Conservation (phyloP, 1,140 invertebrate genomes). For the Drosophila subobscura region DNA sequence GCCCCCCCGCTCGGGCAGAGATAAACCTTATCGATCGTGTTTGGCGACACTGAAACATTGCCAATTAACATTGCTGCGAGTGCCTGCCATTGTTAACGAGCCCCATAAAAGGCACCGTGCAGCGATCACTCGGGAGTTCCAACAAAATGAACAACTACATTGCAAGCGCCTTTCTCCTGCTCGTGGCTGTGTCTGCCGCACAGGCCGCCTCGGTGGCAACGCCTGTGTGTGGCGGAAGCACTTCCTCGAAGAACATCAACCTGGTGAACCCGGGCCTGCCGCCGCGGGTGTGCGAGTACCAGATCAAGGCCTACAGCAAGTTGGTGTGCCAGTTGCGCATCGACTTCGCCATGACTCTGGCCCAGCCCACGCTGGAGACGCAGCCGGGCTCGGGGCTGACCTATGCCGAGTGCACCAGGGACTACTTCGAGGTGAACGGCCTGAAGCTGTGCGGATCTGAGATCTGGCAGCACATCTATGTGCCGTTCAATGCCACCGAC, state of each 20-base stretch:
- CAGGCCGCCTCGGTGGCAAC: conserved; percentile 59
- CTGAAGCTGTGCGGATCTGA: conserved; percentile 67
- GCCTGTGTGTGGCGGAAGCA: conserved; percentile 59
- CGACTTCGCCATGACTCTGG: conserved; percentile 62
- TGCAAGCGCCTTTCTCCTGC: conserved; percentile 26
- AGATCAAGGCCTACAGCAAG: conserved; percentile 63
- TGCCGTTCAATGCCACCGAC: conserved; percentile 69
- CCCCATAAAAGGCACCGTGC: conserved; percentile 42
- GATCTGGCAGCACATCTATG: conserved; percentile 73
- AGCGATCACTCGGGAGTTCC: background rate
- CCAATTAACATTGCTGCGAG: conserved; percentile 25
- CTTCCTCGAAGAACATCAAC: conserved; percentile 67
- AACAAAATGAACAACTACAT: conserved; percentile 46
- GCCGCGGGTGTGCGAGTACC: conserved; percentile 63
- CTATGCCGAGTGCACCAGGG: conserved; percentile 61
- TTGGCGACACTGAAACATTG: conserved; percentile 36
- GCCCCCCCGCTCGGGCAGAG: background rate
- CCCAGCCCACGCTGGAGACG: conserved; percentile 50
- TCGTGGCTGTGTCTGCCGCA: conserved; percentile 5
- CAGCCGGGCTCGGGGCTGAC: conserved; percentile 10
- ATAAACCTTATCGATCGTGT: conserved; percentile 54
- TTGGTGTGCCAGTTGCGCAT: conserved; percentile 77
- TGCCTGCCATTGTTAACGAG: background rate
- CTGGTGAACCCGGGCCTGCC: conserved; percentile 59
- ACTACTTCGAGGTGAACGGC: conserved; percentile 64